Percentiles rank a stretch among this genome's conserved stretches.
Conservation (phyloP, 2,797 vertebrate genomes). For the Microctenopoma lineatum region DNA sequence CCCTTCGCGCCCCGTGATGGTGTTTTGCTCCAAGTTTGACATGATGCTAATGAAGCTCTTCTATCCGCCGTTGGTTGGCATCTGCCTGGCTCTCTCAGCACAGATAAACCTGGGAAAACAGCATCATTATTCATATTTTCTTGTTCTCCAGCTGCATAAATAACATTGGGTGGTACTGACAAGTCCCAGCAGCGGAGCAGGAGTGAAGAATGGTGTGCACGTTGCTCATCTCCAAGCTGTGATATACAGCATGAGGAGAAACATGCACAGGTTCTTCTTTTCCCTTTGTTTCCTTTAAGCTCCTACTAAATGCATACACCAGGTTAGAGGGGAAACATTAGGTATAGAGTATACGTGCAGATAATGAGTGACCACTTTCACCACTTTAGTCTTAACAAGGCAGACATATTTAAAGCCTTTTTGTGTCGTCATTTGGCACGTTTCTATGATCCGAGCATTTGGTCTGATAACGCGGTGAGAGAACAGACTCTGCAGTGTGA, state of each 20-base stretch:
- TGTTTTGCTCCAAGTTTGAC: slow-evolving; percentile 52
- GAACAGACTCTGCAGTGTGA: slow-evolving; percentile 6
- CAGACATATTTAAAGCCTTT: slow-evolving; percentile 6
- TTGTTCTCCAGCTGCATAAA: slow-evolving; percentile 47
- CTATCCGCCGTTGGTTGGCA: slow-evolving; percentile 49
- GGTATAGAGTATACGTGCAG: slow-evolving; percentile 14
- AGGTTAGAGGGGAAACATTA: slow-evolving; percentile 26
- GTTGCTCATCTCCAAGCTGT: slow-evolving; percentile 46
- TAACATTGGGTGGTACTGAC: slow-evolving; percentile 60
- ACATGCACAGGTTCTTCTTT: neutral
- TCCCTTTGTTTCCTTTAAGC: neutral
- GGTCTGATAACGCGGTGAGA: slow-evolving; percentile 5
- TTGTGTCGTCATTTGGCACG: neutral
- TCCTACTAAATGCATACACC: slow-evolving; percentile 10
- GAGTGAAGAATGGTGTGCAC: slow-evolving; percentile 32
- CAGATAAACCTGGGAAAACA: slow-evolving; percentile 55
- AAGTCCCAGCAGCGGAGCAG: slow-evolving; percentile 35
- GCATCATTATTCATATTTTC: slow-evolving; percentile 59
- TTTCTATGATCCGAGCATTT: neutral
- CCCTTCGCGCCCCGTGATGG: slow-evolving; percentile 20
- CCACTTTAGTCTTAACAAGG: slow-evolving; percentile 5
- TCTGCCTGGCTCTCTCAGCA: slow-evolving; percentile 55
- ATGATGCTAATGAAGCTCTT: slow-evolving; percentile 66
- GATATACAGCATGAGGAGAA: slow-evolving; percentile 54
- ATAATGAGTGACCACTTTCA: neutral